A percentile compares a stretch with the other conserved stretches of the same genome.
These are phyloP conservation scores for Brachionus koreanus DNA, from an alignment of 1,140 invertebrate genomes.

Conservation along the genomic window DNA sequence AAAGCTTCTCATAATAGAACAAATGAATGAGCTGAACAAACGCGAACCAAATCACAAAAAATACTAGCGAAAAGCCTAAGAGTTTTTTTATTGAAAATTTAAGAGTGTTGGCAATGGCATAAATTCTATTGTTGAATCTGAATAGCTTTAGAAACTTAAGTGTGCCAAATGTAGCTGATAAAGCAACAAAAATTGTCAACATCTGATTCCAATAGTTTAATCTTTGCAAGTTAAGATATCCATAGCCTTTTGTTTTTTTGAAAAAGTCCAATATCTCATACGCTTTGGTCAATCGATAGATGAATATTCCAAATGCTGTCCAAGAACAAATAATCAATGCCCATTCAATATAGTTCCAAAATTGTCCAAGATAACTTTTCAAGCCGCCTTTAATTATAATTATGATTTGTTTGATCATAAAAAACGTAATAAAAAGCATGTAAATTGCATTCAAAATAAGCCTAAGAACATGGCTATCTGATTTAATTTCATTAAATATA, in stretches of 20 bases:
- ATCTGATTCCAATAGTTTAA: slow-evolving; percentile 60
- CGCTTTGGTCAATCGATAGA: slow-evolving; percentile 55
- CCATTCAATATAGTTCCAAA: slow-evolving; percentile 60
- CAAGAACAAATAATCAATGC: slow-evolving; percentile 45
- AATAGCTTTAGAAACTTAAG: slow-evolving; percentile 62
- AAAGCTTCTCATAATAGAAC: background rate
- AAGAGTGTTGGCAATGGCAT: slow-evolving; percentile 53
- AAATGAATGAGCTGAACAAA: slow-evolving; percentile 3
- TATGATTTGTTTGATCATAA: slow-evolving; percentile 58
- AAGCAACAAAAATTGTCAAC: slow-evolving; percentile 60
- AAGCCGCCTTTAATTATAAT: slow-evolving; percentile 48
- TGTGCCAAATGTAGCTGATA: slow-evolving; percentile 60
- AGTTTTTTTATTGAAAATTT: background rate
- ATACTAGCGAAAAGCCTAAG: background rate
- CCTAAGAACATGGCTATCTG: slow-evolving; percentile 50
- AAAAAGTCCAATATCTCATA: slow-evolving; percentile 55
- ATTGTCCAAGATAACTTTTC: slow-evolving; percentile 53
- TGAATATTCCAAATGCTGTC: slow-evolving; percentile 55
- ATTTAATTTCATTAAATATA: slow-evolving; percentile 44
- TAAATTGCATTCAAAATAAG: slow-evolving; percentile 41
- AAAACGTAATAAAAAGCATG: slow-evolving; percentile 59
- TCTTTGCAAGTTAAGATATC: slow-evolving; percentile 61
- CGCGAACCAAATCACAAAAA: slow-evolving; percentile 10
- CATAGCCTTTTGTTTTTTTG: slow-evolving; percentile 59
- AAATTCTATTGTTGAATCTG: slow-evolving; percentile 58